A percentile compares a stretch with the other conserved stretches of the same genome.
phyloP scores from a whole-genome alignment of 2,113 vertebrate species.

The Sapayoa aenigma region DNA sequence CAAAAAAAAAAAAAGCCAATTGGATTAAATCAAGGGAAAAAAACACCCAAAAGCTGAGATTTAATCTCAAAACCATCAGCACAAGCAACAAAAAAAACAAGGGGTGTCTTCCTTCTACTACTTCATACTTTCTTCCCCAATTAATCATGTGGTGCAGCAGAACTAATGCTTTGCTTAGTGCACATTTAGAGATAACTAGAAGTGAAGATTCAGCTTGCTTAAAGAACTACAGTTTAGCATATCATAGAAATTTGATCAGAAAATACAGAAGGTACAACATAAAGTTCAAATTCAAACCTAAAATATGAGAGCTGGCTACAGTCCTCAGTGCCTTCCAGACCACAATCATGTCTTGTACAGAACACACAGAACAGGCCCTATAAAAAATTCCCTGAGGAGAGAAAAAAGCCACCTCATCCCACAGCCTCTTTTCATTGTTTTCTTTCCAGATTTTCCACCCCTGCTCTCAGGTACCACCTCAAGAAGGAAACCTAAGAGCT shows the following conservation, averaged over 20 bases:
- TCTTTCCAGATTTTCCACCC: not conserved
- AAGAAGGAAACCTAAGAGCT: not conserved
- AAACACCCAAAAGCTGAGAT: not conserved
- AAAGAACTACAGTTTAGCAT: not conserved
- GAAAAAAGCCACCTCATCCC: not conserved
- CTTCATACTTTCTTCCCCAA: not conserved
- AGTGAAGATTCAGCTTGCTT: not conserved
- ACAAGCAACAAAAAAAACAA: not conserved
- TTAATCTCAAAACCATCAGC: not conserved
- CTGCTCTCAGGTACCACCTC: not conserved
- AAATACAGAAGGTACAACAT: not conserved
- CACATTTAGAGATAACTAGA: not conserved
- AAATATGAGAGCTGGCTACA: not conserved
- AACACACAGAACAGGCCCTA: not conserved
- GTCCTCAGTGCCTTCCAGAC: not conserved
- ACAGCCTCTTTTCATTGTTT: not conserved
- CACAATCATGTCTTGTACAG: not conserved
- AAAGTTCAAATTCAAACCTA: not conserved
- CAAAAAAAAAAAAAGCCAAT: not conserved
- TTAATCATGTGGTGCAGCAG: not conserved
- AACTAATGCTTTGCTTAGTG: not conserved
- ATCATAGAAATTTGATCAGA: not conserved
- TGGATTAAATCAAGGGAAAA: not conserved
- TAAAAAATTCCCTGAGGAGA: not conserved
- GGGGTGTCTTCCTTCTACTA: not conserved